Evolutionary conservation across 2,888 invertebrate genomes (phyloP), one percentile per base, ranked within the genome.

Genomic region (Patella pellucida): DNA sequence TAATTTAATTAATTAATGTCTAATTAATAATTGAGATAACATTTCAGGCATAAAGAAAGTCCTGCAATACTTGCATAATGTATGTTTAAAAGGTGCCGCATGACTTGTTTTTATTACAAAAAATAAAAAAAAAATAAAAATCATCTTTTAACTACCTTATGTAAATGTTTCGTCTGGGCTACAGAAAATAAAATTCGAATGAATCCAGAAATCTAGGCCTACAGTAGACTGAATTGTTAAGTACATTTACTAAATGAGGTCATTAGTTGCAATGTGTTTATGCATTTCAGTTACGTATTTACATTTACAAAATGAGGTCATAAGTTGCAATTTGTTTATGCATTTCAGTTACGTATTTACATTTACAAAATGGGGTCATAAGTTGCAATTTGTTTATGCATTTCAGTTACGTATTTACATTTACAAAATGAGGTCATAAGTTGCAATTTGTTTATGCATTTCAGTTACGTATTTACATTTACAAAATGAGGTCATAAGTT

Each of bases 391-490:
- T 67, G 5, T 15, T 71, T 71, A 68, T 74, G n/a, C 74, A 31
- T 82, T 81, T 0, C 82, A 92, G 91, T 80, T 92, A 15, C 94
- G 94, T 23, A 19, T 12, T 5, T 41, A 31, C 41, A 70, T 19
- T 70, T 15, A 16, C 41, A 19, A 14, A 50, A 41, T n/a, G 19
- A n/a, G 50, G 41, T 41, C 41, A 41, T 9, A 41, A 41, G 41
- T 41, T 41, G 41, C 41, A 41, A 41, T 16, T 12, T 67, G 7
- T 15, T 71, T 72, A 68, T 74, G 16, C 73, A 31, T 82, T 81
- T 0, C 82, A 92, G 91, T 80, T 92, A 15, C 94, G 94, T 84
- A 98, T n/a, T n/a, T n/a, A n/a, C n/a, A n/a, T n/a, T n/a, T n/a
- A n/a, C n/a, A 69, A 69, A 69, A 2, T 9, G 31, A 27, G 3